phyloP scores from a whole-genome alignment of 1,140 invertebrate species.

The Papilio dardanus region DNA sequence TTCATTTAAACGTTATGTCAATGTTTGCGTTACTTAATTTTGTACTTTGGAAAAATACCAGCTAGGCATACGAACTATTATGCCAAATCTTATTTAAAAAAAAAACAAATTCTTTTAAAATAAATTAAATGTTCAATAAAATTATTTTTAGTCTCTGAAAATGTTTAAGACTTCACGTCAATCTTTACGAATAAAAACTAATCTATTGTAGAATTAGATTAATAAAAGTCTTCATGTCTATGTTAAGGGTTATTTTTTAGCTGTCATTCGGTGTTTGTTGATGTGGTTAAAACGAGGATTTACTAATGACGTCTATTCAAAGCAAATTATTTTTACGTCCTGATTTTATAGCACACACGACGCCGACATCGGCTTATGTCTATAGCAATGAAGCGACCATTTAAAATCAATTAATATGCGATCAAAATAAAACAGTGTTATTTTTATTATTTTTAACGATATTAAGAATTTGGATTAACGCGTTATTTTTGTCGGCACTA shows the following conservation, averaged over 20 bases:
- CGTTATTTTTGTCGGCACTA: constrained; percentile 36
- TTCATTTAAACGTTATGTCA: not conserved
- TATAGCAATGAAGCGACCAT: constrained; percentile 3
- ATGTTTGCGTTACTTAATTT: not conserved
- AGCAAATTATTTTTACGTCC: constrained; percentile 16
- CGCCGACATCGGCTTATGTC: constrained; percentile 21
- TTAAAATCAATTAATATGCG: constrained; percentile 31
- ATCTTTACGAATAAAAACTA: too few species aligned
- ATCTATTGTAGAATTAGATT: too few species aligned
- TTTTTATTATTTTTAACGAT: constrained; percentile 30
- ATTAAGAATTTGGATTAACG: constrained; percentile 31
- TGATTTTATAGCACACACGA: constrained; percentile 27
- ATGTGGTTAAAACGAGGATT: not conserved
- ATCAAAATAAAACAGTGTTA: constrained; percentile 30
- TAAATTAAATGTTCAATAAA: too few species aligned
- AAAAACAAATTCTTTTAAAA: not conserved
- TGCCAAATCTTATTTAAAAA: not conserved
- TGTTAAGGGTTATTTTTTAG: too few species aligned
- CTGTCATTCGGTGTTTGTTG: not conserved
- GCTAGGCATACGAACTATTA: too few species aligned
- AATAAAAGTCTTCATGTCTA: too few species aligned
- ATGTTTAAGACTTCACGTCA: too few species aligned
- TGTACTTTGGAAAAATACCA: constrained; percentile 4
- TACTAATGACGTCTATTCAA: constrained; percentile 1
- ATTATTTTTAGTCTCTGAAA: not conserved